Evolutionary conservation across 2,888 invertebrate genomes (phyloP), one percentile per base, ranked within the genome.

Genomic region (Anagyrus pseudococci): DNA sequence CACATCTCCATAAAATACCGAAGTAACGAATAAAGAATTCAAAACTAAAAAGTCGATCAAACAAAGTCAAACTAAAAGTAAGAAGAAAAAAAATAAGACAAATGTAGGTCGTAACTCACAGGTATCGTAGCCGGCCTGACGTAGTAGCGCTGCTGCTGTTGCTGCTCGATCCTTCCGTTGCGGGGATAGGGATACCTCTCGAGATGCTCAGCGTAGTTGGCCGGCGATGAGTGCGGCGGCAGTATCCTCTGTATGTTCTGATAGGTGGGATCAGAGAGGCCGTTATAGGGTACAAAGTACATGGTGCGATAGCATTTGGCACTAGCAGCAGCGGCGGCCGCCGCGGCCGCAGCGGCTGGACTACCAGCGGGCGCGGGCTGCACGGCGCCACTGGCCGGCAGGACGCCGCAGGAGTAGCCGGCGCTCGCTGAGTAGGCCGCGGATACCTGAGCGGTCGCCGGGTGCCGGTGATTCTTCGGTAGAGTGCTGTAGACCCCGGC

Each of bases 241-340:
- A 79, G 52, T 49, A 77, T 76, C 50, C 77, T 73, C 56, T 80
- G 78, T n/a, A 80, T 73, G 25, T 79, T 80, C 59, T 80, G 80
- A 67, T 80, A 80, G 17, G 80, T 78, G 1, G 80, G 80, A 58
- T 80, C 80, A 4, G 78, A 69, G 2, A 77, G 58, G 2, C 79
- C 77, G 59, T 75, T 78, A 69, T 78, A 79, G 8, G 80, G 80
- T 2, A 80, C 79, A n/a, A 80, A 72, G 57, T 80, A 80, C 79
- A 80, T 79, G 2, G 80, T 80, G 7, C 78, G 72, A 53, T 80
- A 80, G 53, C 80, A 80, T 62, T 78, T 80, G 44, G 75, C 73
- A 20, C 69, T 71, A 4, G 67, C 67, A 41, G 50, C 64, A 17
- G 49, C 64, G 13, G 55, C 46, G 8, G 73, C 48, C 61, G 64